Percentiles rank a stretch among this genome's conserved stretches.
Conservation (phyloP, 2,113 vertebrate genomes). For the Edolisoma coerulescens region DNA sequence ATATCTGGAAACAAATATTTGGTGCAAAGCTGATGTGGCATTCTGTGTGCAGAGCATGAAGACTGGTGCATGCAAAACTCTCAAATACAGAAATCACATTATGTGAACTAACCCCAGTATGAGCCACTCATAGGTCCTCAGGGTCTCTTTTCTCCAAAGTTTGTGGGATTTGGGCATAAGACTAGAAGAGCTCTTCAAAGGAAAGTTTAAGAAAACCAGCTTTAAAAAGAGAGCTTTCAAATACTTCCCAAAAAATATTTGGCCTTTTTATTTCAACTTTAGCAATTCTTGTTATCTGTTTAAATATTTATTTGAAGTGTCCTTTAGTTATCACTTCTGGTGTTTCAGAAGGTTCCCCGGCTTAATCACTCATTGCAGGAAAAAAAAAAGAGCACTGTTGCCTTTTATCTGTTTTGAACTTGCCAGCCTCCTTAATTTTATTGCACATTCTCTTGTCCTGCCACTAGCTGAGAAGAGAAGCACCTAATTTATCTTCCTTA, state of each 20-base stretch:
- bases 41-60: not conserved
- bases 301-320: not conserved
- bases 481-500: not conserved
- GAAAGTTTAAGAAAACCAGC: not conserved
- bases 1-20: not conserved
- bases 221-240: not conserved
- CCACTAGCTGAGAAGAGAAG: not conserved
- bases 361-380: not conserved
- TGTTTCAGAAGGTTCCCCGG: not conserved
- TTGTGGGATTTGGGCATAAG: not conserved
- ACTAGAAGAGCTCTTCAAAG: not conserved
- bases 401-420: constrained; percentile 3
- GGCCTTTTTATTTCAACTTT: not conserved
- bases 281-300: not conserved
- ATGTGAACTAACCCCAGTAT: fast-evolving
- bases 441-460: not conserved
- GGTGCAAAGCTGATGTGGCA: not conserved
- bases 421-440: not conserved
- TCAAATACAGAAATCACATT: not conserved
- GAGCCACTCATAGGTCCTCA: not conserved
- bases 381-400: not conserved
- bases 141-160: not conserved
- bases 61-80: fast-evolving
- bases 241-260: not conserved
- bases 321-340: not conserved